Evolutionary conservation across 2,113 vertebrate species (phyloP).

Genomic region (Puntigrus tetrazona): DNA sequence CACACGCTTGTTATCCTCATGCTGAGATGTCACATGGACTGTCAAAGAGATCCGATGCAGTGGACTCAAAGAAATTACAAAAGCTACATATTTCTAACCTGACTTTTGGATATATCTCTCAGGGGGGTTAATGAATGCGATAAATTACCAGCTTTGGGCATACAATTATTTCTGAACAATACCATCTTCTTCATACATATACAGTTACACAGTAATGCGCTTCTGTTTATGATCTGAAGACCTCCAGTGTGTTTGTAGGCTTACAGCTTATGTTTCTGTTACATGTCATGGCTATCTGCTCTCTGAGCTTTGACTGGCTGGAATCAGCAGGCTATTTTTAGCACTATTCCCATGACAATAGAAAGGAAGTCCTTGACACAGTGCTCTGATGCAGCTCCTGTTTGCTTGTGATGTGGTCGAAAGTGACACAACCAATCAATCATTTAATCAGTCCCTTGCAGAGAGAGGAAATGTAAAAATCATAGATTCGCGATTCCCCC

Average conservation of each 20-base stretch:
- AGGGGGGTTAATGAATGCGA: neutral
- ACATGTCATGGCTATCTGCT: constrained; percentile 19
- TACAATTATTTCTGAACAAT: neutral
- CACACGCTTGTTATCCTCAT: neutral
- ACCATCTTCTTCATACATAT: neutral
- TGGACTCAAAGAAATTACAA: neutral
- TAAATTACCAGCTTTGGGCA: neutral
- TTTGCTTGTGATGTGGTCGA: constrained; percentile 29
- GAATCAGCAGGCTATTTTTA: constrained; percentile 56
- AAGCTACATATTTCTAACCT: neutral
- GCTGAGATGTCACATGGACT: neutral
- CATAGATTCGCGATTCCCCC: neutral
- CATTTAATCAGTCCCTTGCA: neutral
- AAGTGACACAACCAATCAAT: constrained; percentile 5
- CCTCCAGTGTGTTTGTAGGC: neutral
- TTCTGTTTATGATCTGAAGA: neutral
- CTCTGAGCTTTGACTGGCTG: constrained; percentile 47
- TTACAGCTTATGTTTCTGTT: neutral
- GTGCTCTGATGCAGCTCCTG: constrained; percentile 27
- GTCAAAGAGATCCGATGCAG: neutral
- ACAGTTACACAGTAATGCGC: neutral
- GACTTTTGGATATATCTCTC: neutral
- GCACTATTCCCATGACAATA: constrained; percentile 50
- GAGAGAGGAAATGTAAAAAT: neutral
- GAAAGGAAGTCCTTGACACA: constrained; percentile 34